Conservation (phyloP, 2,888 invertebrate genomes). For the Drosophila paracracens region DNA sequence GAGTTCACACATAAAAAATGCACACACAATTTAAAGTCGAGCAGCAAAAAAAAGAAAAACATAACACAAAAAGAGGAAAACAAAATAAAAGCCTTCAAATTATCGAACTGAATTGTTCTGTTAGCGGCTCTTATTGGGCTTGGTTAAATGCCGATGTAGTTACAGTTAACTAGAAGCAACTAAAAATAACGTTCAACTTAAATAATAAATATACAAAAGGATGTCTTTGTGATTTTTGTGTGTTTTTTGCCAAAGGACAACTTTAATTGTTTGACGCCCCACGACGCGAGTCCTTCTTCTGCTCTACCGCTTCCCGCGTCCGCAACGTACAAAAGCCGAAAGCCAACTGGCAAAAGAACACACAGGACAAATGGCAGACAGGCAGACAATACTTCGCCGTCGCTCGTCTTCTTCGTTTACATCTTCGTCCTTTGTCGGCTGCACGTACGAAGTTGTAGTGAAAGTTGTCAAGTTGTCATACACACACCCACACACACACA, state of each 20-base stretch:
- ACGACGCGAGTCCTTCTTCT: neutral
- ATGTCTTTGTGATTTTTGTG: neutral
- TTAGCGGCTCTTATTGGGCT: slow-evolving; percentile 9
- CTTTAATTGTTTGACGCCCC: slow-evolving; percentile 12
- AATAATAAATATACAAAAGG: neutral
- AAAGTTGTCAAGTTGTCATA: slow-evolving; percentile 31
- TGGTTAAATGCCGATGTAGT: slow-evolving; percentile 11
- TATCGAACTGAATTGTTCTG: slow-evolving; percentile 59
- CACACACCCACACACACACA: slow-evolving; percentile 17
- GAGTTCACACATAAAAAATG: slow-evolving; percentile 19
- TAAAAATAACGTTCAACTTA: neutral
- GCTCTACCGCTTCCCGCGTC: slow-evolving; percentile 38
- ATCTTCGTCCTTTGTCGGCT: slow-evolving; percentile 43
- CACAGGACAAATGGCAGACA: slow-evolving; percentile 1
- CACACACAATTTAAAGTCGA: slow-evolving; percentile 41
- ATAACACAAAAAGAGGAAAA: neutral
- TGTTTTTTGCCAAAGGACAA: neutral
- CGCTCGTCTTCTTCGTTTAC: slow-evolving; percentile 36
- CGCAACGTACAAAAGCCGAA: slow-evolving; percentile 72
- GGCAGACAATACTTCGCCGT: slow-evolving; percentile 18
- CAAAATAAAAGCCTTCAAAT: slow-evolving; percentile 60
- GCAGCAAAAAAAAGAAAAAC: neutral
- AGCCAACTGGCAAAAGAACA: slow-evolving; percentile 65
- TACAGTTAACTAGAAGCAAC: neutral
- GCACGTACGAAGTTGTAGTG: slow-evolving; percentile 37